phyloP scores from a whole-genome alignment of 1,140 invertebrate species.

The Drosophila simulans region DNA sequence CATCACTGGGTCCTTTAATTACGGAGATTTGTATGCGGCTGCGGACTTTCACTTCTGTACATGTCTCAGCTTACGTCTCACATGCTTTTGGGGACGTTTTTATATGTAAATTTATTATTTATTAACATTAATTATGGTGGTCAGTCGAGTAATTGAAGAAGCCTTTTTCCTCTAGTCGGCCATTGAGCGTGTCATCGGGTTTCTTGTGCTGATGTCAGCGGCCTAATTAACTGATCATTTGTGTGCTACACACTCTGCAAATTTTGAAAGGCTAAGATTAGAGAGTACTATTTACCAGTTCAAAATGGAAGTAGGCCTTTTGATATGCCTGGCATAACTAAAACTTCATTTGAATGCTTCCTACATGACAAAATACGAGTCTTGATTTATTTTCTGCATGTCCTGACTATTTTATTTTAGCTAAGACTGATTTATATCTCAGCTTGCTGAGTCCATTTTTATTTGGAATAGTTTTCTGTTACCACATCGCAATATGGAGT shows the following conservation, averaged over 20 bases:
- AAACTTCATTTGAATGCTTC: constrained; percentile 20
- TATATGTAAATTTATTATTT: constrained; percentile 82
- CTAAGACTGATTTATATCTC: not conserved
- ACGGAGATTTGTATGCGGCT: constrained; percentile 76
- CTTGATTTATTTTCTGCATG: constrained; percentile 19
- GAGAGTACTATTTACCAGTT: constrained; percentile 1
- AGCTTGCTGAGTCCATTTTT: not conserved
- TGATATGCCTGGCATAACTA: constrained; percentile 15
- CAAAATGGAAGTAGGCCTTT: not conserved
- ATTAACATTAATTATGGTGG: constrained; percentile 81
- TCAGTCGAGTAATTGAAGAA: constrained; percentile 66
- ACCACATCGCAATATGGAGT: too few species aligned
- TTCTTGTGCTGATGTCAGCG: constrained; percentile 74
- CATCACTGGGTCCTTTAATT: constrained; percentile 65
- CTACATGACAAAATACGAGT: not conserved
- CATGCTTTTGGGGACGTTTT: constrained; percentile 41
- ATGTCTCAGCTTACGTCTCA: constrained; percentile 61
- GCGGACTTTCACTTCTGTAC: constrained; percentile 61
- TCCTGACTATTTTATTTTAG: not conserved
- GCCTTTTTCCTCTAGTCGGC: constrained; percentile 10
- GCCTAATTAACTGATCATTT: constrained; percentile 71
- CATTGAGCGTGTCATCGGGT: constrained; percentile 61
- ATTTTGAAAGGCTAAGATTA: not conserved
- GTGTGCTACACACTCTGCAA: constrained; percentile 18
- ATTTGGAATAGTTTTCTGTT: not conserved